phyloP scores from a whole-genome alignment of 2,797 vertebrate species.

The Acipenser ruthenus region DNA sequence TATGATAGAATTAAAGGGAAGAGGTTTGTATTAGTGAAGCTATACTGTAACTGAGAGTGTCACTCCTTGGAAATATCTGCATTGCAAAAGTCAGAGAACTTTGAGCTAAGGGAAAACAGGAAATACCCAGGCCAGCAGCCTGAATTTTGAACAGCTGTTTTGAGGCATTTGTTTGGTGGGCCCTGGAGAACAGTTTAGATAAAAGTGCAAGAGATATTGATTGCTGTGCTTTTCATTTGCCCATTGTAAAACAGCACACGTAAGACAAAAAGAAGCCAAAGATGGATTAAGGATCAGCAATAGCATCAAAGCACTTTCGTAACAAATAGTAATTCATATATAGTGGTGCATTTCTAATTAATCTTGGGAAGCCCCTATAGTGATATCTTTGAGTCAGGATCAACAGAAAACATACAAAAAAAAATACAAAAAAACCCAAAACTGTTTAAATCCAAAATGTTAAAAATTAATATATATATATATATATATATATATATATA shows the following conservation, averaged over 20 bases:
- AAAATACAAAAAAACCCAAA: no score
- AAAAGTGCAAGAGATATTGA: conserved; percentile 67
- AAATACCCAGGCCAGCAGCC: conserved; percentile 28
- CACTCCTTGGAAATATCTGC: conserved; percentile 21
- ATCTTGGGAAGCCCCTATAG: conserved; percentile 12
- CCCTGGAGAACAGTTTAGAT: conserved; percentile 52
- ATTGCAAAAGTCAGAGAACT: conserved; percentile 43
- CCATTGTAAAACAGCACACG: conserved; percentile 50
- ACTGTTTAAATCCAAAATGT: no score
- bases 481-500: no score
- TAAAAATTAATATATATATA: no score
- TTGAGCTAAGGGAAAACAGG: conserved; percentile 41
- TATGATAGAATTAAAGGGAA: no score
- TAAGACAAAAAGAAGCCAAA: conserved; percentile 47
- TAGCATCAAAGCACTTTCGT: conserved; percentile 40
- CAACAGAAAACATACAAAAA: no score
- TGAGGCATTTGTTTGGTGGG: conserved; percentile 35
- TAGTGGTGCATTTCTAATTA: conserved; percentile 19
- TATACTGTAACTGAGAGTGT: no score
- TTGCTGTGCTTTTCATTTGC: conserved; percentile 61
- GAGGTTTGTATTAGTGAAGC: no score
- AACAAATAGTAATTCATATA: conserved; percentile 34
- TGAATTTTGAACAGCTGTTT: conserved; percentile 46
- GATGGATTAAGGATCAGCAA: conserved; percentile 34
- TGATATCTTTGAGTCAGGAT: background rate